Evolutionary conservation across 1,140 invertebrate species (phyloP), one percentile per base, ranked within the genome.

Genomic region (silkworm (Bombyx mori)): DNA sequence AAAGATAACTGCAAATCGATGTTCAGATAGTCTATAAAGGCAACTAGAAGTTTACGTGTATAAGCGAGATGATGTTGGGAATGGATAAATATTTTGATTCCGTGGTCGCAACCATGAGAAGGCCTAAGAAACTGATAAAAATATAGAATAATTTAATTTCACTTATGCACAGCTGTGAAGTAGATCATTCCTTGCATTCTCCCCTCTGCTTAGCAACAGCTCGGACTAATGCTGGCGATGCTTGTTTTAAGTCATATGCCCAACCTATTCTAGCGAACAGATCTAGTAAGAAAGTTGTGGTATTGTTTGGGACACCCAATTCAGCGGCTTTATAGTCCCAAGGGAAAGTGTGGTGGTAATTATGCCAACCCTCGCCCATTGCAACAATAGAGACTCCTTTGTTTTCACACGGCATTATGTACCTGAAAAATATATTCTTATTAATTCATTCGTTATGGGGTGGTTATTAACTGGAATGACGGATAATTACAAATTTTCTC

Each of bases 261-360:
- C 92, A 94, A 6, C 95, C 95, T 10, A 95, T 86, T 62, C 82
- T 84, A 0, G 92, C 91, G 70, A 92, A 93, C 7, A 91, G 71
- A 67, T 95, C 92, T 48, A 96, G 90, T 53, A 92, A 88, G 1
- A 89, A 52, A 0, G 92, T 93, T 1, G 93, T 94, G 0, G 79
- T 3, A 59, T 92, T 92, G 1, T 90, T 50, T 10, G 69, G 60
- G 50, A 89, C 89, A 0, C 88, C 88, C 0, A 93, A 71, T 76
- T 95, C 93, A 0, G 93, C 89, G 12, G 94, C 91, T 64, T 93
- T 91, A 79, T 97, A 93, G 83, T 97, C 95, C 88, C 93, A 95
- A 1, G 96, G 96, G 80, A 98, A 98, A 0, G 93, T 92, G 78
- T 98, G 96, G 77, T 98, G 96, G 80, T 96, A 98, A 85, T 97